These are phyloP conservation scores for Urocitellus parryii DNA, from an alignment of 2,113 vertebrate species.

Conservation along the genomic window DNA sequence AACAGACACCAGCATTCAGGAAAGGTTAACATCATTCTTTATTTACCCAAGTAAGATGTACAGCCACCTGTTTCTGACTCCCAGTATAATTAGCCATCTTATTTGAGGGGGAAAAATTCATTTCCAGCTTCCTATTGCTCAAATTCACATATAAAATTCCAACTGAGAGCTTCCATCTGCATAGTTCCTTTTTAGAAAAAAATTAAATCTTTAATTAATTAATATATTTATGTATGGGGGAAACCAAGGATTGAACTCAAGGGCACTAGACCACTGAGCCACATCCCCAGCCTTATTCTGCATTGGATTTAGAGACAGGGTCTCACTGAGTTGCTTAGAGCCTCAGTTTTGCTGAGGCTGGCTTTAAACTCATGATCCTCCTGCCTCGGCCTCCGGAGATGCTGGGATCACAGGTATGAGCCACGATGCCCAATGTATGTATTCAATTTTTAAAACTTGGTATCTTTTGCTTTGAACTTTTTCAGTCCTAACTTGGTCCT, in stretches of 20 bases:
- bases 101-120: neutral
- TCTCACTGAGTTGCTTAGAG: too few relatives aligned
- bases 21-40: constrained; percentile 69
- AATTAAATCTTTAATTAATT: neutral
- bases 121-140: neutral
- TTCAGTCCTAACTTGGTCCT: neutral
- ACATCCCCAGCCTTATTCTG: too few relatives aligned
- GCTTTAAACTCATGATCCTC: too few relatives aligned
- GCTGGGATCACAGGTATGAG: too few relatives aligned
- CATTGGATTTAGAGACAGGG: too few relatives aligned
- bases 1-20: constrained; percentile 57
- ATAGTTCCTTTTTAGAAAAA: constrained; percentile 7
- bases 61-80: constrained; percentile 35
- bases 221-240: neutral
- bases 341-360: too few relatives aligned
- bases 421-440: too few relatives aligned
- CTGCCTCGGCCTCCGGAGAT: too few relatives aligned
- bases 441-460: neutral
- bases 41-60: constrained; percentile 39
- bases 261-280: too few relatives aligned
- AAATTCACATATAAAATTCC: constrained; percentile 27
- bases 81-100: constrained; percentile 4
- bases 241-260: too few relatives aligned
- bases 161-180: neutral
- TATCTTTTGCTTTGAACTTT: neutral